Conservation (phyloP, 2,888 invertebrate species). For the Trichopoda pennipes region DNA sequence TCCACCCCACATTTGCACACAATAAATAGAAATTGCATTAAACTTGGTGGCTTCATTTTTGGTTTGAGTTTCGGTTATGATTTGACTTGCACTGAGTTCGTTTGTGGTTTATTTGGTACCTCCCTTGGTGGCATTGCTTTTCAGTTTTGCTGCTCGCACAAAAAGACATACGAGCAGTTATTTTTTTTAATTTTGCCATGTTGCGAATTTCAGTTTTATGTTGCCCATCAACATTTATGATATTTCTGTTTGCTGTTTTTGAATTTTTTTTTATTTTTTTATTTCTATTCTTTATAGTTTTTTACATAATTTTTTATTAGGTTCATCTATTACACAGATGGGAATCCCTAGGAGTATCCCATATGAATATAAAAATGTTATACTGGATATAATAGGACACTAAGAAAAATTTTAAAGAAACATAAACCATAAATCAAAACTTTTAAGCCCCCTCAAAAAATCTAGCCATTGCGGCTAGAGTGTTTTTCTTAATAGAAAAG, state of each 20-base stretch:
- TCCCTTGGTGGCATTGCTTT: constrained; percentile 13
- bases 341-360: not conserved
- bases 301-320: constrained; percentile 29
- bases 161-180: too few relatives aligned
- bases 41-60: constrained; percentile 43
- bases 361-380: not conserved
- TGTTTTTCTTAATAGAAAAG: too few relatives aligned
- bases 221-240: constrained; percentile 36
- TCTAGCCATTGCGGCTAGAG: too few relatives aligned
- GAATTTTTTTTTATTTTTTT: constrained; percentile 11
- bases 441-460: too few relatives aligned
- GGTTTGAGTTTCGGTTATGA: constrained; percentile 29
- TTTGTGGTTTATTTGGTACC: constrained; percentile 28
- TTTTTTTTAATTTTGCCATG: not conserved
- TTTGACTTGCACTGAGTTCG: constrained; percentile 25
- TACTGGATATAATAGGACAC: not conserved
- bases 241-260: constrained; percentile 9
- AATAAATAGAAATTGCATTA: constrained; percentile 53
- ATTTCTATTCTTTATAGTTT: constrained; percentile 18
- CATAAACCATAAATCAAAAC: too few relatives aligned
- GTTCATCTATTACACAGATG: constrained; percentile 14
- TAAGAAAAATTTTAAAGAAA: not conserved
- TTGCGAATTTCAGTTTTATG: constrained; percentile 30
- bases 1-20: not conserved
- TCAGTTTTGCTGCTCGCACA: too few relatives aligned